Evolutionary conservation across 2,888 invertebrate species (phyloP).

Genomic region (Drosophila dives): DNA sequence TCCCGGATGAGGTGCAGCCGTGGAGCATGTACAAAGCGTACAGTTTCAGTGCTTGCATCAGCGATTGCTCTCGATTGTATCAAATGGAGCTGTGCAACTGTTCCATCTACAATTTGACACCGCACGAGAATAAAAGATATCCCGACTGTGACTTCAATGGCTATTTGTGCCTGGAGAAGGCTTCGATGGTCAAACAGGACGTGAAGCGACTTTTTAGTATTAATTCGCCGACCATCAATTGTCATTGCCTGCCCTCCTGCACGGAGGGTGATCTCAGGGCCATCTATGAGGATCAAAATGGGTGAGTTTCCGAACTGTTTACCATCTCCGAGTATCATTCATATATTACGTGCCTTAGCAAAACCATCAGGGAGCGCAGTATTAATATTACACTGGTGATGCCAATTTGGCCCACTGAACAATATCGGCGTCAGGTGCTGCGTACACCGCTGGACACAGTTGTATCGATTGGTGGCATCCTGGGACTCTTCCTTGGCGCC

Average conservation of each 20-base stretch:
- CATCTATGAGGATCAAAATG: slow-evolving; percentile 60
- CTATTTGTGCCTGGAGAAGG: slow-evolving; percentile 86
- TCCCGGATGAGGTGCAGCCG: slow-evolving; percentile 87
- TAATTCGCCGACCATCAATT: slow-evolving; percentile 72
- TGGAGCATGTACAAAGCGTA: slow-evolving; percentile 88
- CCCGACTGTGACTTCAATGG: slow-evolving; percentile 87
- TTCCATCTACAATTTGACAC: slow-evolving; percentile 88
- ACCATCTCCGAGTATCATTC: not conserved
- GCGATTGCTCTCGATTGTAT: slow-evolving; percentile 88
- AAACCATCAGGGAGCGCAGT: slow-evolving; percentile 47
- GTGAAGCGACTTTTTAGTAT: slow-evolving; percentile 85
- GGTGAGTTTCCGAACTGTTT: slow-evolving; percentile 33
- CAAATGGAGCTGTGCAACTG: slow-evolving; percentile 88
- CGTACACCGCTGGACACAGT: slow-evolving; percentile 84
- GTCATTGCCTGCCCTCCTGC: slow-evolving; percentile 90
- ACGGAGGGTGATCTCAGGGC: slow-evolving; percentile 88
- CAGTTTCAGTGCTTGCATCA: slow-evolving; percentile 90
- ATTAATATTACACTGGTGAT: slow-evolving; percentile 66
- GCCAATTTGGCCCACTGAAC: slow-evolving; percentile 83
- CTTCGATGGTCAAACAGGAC: slow-evolving; percentile 76
- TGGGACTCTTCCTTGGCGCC: slow-evolving; percentile 87
- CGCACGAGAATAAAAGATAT: slow-evolving; percentile 77
- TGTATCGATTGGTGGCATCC: slow-evolving; percentile 87
- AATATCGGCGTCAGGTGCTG: slow-evolving; percentile 85
- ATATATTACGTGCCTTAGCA: slow-evolving; percentile 14